Base-by-base conservation (phyloP, 2,113 vertebrate species). In the Sinocyclocheilus anshuiensis region DNA sequence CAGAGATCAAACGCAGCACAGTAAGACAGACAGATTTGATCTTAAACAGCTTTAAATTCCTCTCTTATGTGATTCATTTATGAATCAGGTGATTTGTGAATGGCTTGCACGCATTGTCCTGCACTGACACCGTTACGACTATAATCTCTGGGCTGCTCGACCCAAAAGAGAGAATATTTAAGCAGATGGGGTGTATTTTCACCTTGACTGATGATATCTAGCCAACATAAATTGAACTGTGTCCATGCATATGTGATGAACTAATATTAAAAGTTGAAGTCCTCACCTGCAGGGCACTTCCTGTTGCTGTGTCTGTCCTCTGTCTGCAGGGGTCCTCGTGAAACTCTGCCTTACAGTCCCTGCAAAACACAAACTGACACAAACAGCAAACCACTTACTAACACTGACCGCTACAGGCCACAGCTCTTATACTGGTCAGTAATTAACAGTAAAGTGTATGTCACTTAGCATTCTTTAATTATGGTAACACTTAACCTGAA, bases 271-370 rank as follows among this genome's bases (percentile, higher is more conserved):
- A 83, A 50, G 48, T 22, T 33, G 16, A 16, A 67, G 16, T 1
- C 11, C 48, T 78, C 42, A 95, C 94, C 92, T 93, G 92, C n/a
- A 86, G 81, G 33, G 82, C 69, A 15, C 83, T 89, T 4, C 8
- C 87, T 20, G 86, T 29, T 77, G 86, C 87, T 1, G 67, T 77
- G 8, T 57, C 12, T 4, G 0, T 61, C 10, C 24, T 71, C 0
- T 20, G 50, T n/a, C 36, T 90, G 89, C 94, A 95, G 6, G 22
- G 89, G 0, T 96, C 97, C 26, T 97, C 93, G 0, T 99, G 97
- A 89, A 93, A 96, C 0, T 84, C 87, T 75, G 95, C 96, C 89
- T 95, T 96, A 87, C 97, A 99, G 84, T 96, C 91, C 79, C 93
- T 94, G 91, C 97, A 99, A 90, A 98, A 99, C 45, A 86, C 29